phyloP scores from a whole-genome alignment of 37 sponge, comb jelly and placozoan species.

The Aplysina aerophoba region DNA sequence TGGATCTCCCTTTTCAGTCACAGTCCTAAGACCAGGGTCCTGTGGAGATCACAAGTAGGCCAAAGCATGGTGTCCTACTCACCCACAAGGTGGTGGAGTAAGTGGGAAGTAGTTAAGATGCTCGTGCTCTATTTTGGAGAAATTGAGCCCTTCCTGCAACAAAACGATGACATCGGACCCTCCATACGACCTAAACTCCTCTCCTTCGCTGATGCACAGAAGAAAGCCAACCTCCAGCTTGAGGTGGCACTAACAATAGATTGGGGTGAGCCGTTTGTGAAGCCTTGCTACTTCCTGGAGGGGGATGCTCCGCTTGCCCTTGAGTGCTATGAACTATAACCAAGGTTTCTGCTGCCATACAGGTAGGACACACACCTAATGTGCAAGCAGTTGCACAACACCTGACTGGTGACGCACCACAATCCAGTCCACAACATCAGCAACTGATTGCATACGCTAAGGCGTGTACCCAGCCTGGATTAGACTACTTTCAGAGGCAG shows the following conservation, averaged over 20 bases:
- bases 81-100: slow-evolving; percentile 62
- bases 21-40: neutral
- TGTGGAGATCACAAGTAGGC: slow-evolving; percentile 41
- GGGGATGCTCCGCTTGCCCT: slow-evolving; percentile 51
- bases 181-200: slow-evolving; percentile 55
- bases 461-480: slow-evolving; percentile 23
- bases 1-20: slow-evolving; percentile 38
- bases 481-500: slow-evolving; percentile 31
- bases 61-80: slow-evolving; percentile 46
- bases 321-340: slow-evolving; percentile 30
- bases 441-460: slow-evolving; percentile 33
- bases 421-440: neutral
- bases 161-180: slow-evolving; percentile 59
- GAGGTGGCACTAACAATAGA: slow-evolving; percentile 57
- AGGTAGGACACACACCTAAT: slow-evolving; percentile 35
- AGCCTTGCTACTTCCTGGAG: slow-evolving; percentile 56
- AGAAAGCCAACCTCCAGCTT: slow-evolving; percentile 20
- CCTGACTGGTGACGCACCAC: neutral
- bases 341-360: neutral
- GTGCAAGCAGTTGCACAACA: slow-evolving; percentile 36
- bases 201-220: slow-evolving; percentile 23
- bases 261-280: slow-evolving; percentile 65
- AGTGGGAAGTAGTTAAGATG: slow-evolving; percentile 52
- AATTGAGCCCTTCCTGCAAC: slow-evolving; percentile 38
- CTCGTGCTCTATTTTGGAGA: slow-evolving; percentile 48